Evolutionary conservation across 2,888 invertebrate genomes (phyloP).

Genomic region (Hypolimnas misippus): DNA sequence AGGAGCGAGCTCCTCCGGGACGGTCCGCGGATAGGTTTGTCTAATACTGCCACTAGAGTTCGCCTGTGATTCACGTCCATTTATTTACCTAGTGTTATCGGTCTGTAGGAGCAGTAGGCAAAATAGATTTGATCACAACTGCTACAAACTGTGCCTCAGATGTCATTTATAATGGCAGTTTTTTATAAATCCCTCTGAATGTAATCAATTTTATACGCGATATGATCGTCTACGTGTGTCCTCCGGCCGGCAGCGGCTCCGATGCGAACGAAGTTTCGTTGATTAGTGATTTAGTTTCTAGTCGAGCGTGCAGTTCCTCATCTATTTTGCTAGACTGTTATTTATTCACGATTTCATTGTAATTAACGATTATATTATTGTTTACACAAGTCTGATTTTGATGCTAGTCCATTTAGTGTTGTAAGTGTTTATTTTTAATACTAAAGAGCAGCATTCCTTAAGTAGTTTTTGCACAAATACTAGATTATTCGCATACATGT

Average conservation of each 20-base stretch:
- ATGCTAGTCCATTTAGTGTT: conserved; percentile 63
- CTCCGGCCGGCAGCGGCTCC: neutral
- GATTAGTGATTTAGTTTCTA: neutral
- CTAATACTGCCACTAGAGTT: conserved; percentile 49
- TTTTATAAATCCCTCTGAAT: conserved; percentile 4
- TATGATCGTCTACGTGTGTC: neutral
- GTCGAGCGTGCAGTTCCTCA: conserved; percentile 1
- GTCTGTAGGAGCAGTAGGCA: conserved; percentile 26
- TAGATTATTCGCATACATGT: conserved; percentile 23
- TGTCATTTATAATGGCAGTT: neutral
- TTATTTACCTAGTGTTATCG: conserved; percentile 40
- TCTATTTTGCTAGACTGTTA: conserved; percentile 35
- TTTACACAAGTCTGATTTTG: conserved; percentile 66
- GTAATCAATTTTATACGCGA: neutral
- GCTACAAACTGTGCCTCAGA: conserved; percentile 10
- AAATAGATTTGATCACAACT: conserved; percentile 19
- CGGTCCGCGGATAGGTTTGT: conserved; percentile 32
- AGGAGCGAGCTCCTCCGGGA: conserved; percentile 2
- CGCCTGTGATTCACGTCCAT: conserved; percentile 46
- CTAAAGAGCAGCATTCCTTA: conserved; percentile 46
- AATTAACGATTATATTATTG: conserved; percentile 30
- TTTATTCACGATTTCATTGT: conserved; percentile 9
- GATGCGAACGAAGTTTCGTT: neutral
- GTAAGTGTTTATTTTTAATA: conserved; percentile 45
- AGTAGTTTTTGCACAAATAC: conserved; percentile 57